phyloP scores from a whole-genome alignment of 2,113 vertebrate species.

The Chaetops frenatus region DNA sequence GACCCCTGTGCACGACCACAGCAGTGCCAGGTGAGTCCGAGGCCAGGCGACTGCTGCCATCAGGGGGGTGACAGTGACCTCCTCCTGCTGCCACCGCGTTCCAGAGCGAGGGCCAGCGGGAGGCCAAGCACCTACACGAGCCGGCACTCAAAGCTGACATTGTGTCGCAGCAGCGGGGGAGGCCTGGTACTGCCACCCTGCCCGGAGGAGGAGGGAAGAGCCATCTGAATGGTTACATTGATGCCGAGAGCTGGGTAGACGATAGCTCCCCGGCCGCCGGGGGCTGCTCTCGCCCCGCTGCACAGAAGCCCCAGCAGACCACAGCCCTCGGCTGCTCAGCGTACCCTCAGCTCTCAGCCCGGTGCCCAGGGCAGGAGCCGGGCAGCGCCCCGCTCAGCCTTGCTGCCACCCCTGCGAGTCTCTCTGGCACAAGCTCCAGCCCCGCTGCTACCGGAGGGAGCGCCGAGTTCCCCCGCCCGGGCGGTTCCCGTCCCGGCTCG shows the following conservation, averaged over 20 bases:
- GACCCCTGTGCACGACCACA: background rate
- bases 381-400: background rate
- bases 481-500: background rate
- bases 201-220: slow-evolving; percentile 26
- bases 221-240: slow-evolving; percentile 62
- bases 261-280: background rate
- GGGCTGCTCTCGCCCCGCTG: background rate
- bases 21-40: background rate
- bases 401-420: no score
- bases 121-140: slow-evolving; percentile 51
- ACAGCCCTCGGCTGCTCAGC: background rate
- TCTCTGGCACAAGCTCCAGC: background rate
- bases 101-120: background rate
- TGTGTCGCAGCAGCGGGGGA: slow-evolving; percentile 10
- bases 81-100: slow-evolving; percentile 1
- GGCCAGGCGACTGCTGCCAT: background rate
- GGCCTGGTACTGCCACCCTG: slow-evolving; percentile 68
- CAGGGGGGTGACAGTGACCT: background rate
- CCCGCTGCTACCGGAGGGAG: background rate
- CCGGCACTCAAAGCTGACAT: slow-evolving; percentile 52
- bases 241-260: background rate
- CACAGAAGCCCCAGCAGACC: background rate
- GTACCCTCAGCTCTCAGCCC: background rate
- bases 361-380: fast-evolving
- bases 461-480: background rate